Percentiles rank a stretch among this genome's conserved stretches.
These are phyloP conservation scores for Ptychoptera albimana DNA, from an alignment of 2,888 invertebrate species.

Conservation along the genomic window DNA sequence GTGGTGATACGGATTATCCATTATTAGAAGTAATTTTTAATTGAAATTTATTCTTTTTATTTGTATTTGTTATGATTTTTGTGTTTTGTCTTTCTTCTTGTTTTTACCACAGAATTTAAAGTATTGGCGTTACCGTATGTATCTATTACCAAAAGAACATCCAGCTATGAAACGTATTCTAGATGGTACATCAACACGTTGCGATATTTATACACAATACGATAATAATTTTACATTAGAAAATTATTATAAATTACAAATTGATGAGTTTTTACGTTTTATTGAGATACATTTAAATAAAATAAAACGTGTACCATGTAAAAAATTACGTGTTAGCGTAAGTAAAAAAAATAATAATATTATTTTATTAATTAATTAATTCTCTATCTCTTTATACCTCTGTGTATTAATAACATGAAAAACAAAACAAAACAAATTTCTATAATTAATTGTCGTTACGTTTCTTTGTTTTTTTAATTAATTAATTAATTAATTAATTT, in stretches of 20 bases:
- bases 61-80: conserved; percentile 4
- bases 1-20: conserved; percentile 83
- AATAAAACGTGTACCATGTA: conserved; percentile 58
- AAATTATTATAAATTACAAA: conserved; percentile 30
- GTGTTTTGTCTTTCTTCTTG: conserved; percentile 15
- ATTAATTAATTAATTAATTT: conserved; percentile 1
- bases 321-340: conserved; percentile 59
- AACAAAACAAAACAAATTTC: too few species aligned
- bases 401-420: too few species aligned
- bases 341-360: conserved; percentile 2
- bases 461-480: conserved; percentile 2
- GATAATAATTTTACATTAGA: conserved; percentile 33
- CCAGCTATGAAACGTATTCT: conserved; percentile 62
- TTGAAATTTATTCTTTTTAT: background rate
- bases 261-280: conserved; percentile 62
- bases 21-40: conserved; percentile 54
- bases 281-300: conserved; percentile 80
- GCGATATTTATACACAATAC: conserved; percentile 59
- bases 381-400: too few species aligned
- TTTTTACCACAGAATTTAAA: conserved; percentile 67
- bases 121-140: conserved; percentile 84
- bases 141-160: conserved; percentile 69
- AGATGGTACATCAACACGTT: conserved; percentile 52
- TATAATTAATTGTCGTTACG: too few species aligned
- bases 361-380: conserved; percentile 2